These are phyloP conservation scores for Heliconius aoede DNA, from an alignment of 2,888 invertebrate species.

Conservation along the genomic window DNA sequence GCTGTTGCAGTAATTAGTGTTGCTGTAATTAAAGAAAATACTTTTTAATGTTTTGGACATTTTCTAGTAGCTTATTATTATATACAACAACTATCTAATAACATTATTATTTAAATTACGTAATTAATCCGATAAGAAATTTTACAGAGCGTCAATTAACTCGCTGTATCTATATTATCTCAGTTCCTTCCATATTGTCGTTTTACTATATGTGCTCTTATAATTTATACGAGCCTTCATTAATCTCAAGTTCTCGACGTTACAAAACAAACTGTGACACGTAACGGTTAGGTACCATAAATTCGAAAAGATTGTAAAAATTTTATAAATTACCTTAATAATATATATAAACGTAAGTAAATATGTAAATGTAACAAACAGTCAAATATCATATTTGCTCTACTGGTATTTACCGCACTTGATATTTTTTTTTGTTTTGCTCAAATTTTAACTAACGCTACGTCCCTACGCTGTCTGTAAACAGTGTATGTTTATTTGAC, in stretches of 20 bases:
- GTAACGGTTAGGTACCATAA: background rate
- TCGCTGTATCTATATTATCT: conserved; percentile 4
- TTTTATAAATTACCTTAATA: background rate
- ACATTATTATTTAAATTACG: background rate
- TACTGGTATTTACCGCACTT: background rate
- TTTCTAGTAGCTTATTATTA: background rate
- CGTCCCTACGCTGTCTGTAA: background rate
- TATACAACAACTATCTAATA: too few species aligned
- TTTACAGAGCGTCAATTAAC: conserved; percentile 9
- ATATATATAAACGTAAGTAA: background rate
- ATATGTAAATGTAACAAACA: background rate
- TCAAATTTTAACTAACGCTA: background rate
- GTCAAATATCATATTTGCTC: background rate
- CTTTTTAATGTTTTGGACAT: background rate
- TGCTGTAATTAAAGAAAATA: conserved; percentile 66
- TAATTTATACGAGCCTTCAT: background rate
- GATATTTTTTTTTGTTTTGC: conserved; percentile 7
- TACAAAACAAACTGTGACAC: conserved; percentile 17
- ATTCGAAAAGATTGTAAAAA: background rate
- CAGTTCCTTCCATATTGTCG: background rate
- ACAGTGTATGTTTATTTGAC: conserved; percentile 17
- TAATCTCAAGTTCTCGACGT: background rate
- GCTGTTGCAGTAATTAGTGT: conserved; percentile 82
- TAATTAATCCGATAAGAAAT: background rate
- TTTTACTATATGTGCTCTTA: background rate